Evolutionary conservation across 2,113 vertebrate genomes (phyloP), one percentile per base, ranked within the genome.

Genomic region (Perccottus glenii): DNA sequence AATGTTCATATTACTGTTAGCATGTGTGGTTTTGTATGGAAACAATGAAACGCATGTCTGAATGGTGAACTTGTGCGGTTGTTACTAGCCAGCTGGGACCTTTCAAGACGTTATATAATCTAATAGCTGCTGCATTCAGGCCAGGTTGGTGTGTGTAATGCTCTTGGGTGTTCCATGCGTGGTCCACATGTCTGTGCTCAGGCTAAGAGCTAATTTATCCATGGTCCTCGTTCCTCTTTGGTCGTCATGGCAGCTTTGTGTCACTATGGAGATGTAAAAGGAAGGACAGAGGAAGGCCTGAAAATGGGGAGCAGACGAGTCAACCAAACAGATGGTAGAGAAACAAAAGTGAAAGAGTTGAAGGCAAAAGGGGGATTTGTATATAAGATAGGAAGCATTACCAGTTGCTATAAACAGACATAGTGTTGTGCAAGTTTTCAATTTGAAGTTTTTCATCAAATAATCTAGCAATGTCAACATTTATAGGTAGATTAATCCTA

Each of bases 101-200:
- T 64, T 75, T 84, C 84, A 80, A 68, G 64, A 80, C 65, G 73
- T 87, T 87, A 87, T 75, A 75, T 86, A 89, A 89, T 59, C 69
- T 86, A 82, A 84, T 77, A 70, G 78, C 64, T 66, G 76, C 69
- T 27, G 55, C 50, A 15, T 77, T 66, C 33, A 11, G 5, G 64
- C 74, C 81, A 78, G 70, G 64, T 75, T 32, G 47, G 11, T 71
- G 53, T 60, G 57, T 77, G 52, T 60, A 69, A 64, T 64, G 56
- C 49, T 76, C 53, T 64, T 44, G 78, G 70, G 70, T 80, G 71
- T 70, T 53, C 67, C 36, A 5, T 40, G 56, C 27, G 1, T 58
- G 52, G 40, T 74, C 32, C 70, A 79, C 70, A 64, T 67, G 40
- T 68, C 4, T 38, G 76, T 32, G 64, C 56, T 9, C 40, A 45